Conservation (phyloP, 2,888 invertebrate species). For the Ectemnius continuus region DNA sequence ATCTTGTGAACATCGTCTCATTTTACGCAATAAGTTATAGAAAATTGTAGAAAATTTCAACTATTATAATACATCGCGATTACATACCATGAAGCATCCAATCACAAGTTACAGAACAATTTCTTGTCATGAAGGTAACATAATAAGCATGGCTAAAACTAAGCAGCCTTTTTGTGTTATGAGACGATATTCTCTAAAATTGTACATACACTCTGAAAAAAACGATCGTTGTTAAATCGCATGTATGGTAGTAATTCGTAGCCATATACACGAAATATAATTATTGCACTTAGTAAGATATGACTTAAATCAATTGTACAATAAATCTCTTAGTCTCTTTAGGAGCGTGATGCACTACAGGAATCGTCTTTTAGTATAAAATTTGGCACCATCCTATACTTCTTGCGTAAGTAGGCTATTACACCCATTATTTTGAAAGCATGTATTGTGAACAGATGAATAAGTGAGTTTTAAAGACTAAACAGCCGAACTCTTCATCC, state of each 20-base stretch:
- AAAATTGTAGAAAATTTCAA: constrained; percentile 56
- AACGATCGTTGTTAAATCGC: constrained; percentile 48
- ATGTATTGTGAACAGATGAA: constrained; percentile 28
- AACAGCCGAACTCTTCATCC: constrained; percentile 29
- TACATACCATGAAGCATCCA: constrained; percentile 27
- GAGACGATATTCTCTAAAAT: constrained; percentile 48
- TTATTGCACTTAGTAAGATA: constrained; percentile 41
- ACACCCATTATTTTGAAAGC: constrained; percentile 23
- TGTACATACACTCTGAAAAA: constrained; percentile 38
- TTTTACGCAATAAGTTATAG: constrained; percentile 33
- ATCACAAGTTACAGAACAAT: neutral
- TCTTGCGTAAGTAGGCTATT: constrained; percentile 20
- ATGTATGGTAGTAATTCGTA: constrained; percentile 30
- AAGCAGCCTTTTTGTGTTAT: constrained; percentile 16
- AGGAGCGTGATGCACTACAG: constrained; percentile 44
- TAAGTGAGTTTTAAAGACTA: constrained; percentile 29
- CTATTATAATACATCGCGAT: constrained; percentile 15
- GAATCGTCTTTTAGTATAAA: constrained; percentile 55
- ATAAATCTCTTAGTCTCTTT: constrained; percentile 37
- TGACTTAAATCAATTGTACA: constrained; percentile 43
- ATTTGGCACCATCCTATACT: constrained; percentile 59
- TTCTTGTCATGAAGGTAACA: too few species aligned
- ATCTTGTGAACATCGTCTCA: constrained; percentile 48
- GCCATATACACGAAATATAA: constrained; percentile 50
- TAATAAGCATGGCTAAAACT: neutral